Base-by-base conservation (phyloP, 2,797 vertebrate species). In the Acanthiza pusilla region DNA sequence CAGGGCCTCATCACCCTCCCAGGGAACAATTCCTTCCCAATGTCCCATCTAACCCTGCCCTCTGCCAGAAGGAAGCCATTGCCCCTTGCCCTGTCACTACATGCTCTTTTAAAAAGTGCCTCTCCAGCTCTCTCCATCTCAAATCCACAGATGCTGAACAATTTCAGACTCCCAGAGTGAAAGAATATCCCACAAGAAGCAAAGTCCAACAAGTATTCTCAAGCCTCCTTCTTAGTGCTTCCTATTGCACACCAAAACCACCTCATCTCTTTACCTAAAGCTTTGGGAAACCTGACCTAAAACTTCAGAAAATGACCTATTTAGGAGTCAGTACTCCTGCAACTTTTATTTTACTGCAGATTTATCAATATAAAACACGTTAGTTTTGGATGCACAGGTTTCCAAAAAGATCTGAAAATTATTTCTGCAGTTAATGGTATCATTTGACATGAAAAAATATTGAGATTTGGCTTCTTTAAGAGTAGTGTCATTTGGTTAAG, bases 31-130 rank as follows among this genome's bases (percentile, higher is more conserved):
- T 67, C 32, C 48, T 15, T 2, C 55, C 55, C 55, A 16, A 1
- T 0, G 7, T 43, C 42, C 23, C 63, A 76, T 5, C 32, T 0
- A 20, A 0, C 32, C 36, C 32, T 48, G 55, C 30, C 22, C 62
- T 27, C 12, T 54, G 42, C 36, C 42, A 50, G 0, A 7, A 27
- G 54, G 42, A 74, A 70, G 36, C 19, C 55, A 50, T 18, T 62
- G 13, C 23, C 36, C 30, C 8, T 13, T 29, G 36, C 11, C 32
- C 42, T 38, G 16, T 9, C 71, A 55, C 18, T 29, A 42, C 48
- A 32, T 2, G 11, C 30, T 48, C 34, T 48, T 55, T 42, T 27
- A 3, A 21, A 16, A 45, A 43, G 48, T 38, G 27, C 16, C 23
- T 63, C 57, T 63, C 19, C 27, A 43, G 38, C 11, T 38, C 30